Base-by-base conservation (phyloP, 2,888 invertebrate species). In the Ptychoptera contaminata region DNA sequence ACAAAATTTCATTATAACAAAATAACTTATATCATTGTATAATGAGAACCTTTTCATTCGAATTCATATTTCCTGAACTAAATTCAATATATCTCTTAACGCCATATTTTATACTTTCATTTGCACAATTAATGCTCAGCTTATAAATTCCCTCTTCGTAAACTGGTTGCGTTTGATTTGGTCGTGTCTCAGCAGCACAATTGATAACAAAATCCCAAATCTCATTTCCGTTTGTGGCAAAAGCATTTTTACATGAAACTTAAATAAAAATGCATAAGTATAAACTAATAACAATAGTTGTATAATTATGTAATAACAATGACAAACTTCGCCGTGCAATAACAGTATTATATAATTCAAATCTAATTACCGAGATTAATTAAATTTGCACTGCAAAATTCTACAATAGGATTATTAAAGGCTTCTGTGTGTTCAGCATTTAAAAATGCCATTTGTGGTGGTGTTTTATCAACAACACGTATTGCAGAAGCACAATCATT, bases 361-460 rank as follows among this genome's bases (percentile, higher is more conserved):
- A 15, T 34, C 16, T 14, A 47, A 45, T 70, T 72, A 91, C 91
- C 79, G 68, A 78, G 67, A 68, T 86, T 87, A 50, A 92, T 91
- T 50, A 93, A 74, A 70, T 92, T 92, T 44, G 90, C 86, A 69
- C 92, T 92, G 65, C 76, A 81, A 63, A 91, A 93, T 62, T 88
- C 84, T 9, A 92, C 81, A 58, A 77, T 70, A 49, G 81, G 72
- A 66, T 77, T 76, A 47, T 79, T 76, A 63, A 91, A 90, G 39
- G 74, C 68, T 55, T 75, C 73, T 52, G 74, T 70, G 58, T 91
- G 91, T 48, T 67, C 66, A 2, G 73, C 66, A 63, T 86, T 90
- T 32, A 93, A 68, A 82, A 91, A 93, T 2, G 91, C 92, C 56
- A 88, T 81, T 65, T 87, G 86, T 2, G 92, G 92, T 42, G 91